Evolutionary conservation across 1,140 invertebrate genomes (phyloP), one percentile per base, ranked within the genome.

Genomic region (Rhagoletis zephyria): DNA sequence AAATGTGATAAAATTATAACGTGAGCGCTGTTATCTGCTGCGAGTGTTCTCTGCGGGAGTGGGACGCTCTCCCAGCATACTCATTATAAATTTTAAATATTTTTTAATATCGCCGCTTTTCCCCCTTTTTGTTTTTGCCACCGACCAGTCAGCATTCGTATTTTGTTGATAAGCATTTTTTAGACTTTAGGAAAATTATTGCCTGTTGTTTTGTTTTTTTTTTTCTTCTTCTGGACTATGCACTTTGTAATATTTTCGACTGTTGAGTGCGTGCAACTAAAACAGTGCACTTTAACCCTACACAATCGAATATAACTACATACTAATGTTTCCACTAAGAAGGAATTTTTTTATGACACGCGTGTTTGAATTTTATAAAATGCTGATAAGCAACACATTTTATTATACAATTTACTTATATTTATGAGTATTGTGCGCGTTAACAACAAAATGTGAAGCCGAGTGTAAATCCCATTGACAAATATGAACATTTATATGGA

Each of bases 111-210:
- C 61, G 61, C 61, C 61, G 12, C 61, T n/a, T 16, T 16, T 63
- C n/a, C 9, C 9, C 12, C 40, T 19, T 40, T 30, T 30, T 30
- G 30, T 1, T 30, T 30, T 30, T 30, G 30, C 30, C 30, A 30
- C 30, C 30, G 30, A 30, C 30, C 30, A 30, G 30, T 30, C 30
- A 30, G 30, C 30, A 30, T 30, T 30, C 30, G 30, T 30, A 30
- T 30, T 30, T 7, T 30, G 45, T 6, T 81, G 74, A 81, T 81
- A 81, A 81, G 74, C 74, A 56, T 30, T 30, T 81, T 59, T 19
- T 56, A 3, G 56, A 81, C 51, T 48, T n/a, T 3, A n/a, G 6
- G 16, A 30, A 30, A 74, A 74, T 40, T 40, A 42, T 77, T 30
- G 30, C 30, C 30, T 30, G 30, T 30, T 30, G 30, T 30, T 56